Evolutionary conservation across 2,113 vertebrate genomes (phyloP).

Genomic region (Erythrolamprus reginae): DNA sequence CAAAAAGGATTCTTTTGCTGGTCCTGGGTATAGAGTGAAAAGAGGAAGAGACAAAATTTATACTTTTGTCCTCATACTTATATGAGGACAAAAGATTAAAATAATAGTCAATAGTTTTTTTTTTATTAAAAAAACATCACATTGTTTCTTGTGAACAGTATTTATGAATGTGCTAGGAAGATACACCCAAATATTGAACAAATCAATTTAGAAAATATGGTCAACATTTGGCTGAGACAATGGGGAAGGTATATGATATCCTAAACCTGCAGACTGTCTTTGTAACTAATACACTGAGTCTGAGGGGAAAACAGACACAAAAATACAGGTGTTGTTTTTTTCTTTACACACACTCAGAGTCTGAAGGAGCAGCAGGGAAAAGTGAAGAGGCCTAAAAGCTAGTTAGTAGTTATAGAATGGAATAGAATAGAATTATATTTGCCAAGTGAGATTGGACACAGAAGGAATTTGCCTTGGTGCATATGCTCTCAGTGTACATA

Average conservation of each 20-base stretch:
- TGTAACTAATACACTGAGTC: not conserved
- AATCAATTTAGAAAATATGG: not conserved
- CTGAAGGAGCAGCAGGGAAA: not conserved
- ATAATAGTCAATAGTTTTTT: not conserved
- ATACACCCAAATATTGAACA: not conserved
- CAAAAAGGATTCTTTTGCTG: not conserved
- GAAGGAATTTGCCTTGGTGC: no score
- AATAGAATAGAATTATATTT: no score
- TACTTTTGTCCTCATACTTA: not conserved
- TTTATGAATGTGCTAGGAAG: not conserved
- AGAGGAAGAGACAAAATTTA: not conserved
- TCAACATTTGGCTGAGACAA: not conserved
- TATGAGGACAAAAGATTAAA: not conserved
- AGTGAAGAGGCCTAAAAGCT: not conserved
- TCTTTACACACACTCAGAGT: not conserved
- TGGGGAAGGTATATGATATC: not conserved
- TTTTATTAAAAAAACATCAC: not conserved
- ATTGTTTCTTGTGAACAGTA: not conserved
- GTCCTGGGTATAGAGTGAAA: no score
- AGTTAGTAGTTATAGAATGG: not conserved
- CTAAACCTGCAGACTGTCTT: not conserved
- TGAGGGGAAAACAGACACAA: not conserved
- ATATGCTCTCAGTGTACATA: no score
- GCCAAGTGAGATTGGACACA: no score
- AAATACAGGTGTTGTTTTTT: not conserved